phyloP scores from a whole-genome alignment of 2,113 vertebrate species.

The Micronycteris hirsuta region DNA sequence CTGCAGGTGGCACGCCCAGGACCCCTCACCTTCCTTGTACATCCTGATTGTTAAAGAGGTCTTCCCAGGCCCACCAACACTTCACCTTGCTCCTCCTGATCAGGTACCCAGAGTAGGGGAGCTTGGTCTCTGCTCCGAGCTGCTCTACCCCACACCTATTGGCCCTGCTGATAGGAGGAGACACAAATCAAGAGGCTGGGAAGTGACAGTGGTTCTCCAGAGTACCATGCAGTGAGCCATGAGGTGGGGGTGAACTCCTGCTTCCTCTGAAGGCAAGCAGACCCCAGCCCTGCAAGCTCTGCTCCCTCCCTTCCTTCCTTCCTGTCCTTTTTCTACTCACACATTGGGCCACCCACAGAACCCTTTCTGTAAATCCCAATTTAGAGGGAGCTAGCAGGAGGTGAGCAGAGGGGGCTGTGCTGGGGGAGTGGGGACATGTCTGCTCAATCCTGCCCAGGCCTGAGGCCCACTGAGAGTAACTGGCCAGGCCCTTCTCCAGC shows the following conservation, averaged over 20 bases:
- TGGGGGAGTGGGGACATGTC: not conserved
- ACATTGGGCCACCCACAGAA: not conserved
- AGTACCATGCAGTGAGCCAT: not conserved
- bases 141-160: not conserved
- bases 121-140: not conserved
- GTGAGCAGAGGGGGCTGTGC: fast-evolving
- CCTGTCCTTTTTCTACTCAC: not conserved
- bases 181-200: not conserved
- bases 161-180: too few species aligned
- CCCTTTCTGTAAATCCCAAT: not conserved
- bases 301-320: too few species aligned
- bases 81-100: not conserved
- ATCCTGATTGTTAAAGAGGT: not conserved
- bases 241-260: not conserved
- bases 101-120: not conserved
- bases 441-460: not conserved
- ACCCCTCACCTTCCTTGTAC: not conserved
- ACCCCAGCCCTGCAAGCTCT: not conserved
- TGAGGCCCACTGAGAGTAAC: not conserved
- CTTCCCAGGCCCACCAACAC: not conserved
- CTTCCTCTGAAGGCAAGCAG: not conserved
- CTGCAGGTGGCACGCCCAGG: not conserved
- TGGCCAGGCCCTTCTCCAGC: not conserved
- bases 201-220: not conserved
- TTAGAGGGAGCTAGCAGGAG: not conserved